A percentile compares a stretch with the other conserved stretches of the same genome.
phyloP scores from a whole-genome alignment of 92 coral and sea anemone genomes.

The Porites evermanni region DNA sequence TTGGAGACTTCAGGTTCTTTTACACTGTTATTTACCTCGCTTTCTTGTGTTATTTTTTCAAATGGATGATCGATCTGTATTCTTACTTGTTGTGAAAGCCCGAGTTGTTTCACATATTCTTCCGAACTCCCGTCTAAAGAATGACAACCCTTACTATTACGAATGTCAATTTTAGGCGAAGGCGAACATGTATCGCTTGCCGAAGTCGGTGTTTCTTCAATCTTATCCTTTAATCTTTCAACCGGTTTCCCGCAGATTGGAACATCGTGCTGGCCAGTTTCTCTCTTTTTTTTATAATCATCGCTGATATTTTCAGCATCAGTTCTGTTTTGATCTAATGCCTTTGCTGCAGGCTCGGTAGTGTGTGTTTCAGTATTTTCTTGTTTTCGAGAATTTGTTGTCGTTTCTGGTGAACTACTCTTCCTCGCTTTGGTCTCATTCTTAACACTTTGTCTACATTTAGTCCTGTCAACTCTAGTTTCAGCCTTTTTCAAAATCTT shows the following conservation, averaged over 20 bases:
- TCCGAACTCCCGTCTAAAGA: slow-evolving; percentile 58
- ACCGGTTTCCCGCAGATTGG: background rate
- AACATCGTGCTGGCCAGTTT: background rate
- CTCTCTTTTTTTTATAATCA: background rate
- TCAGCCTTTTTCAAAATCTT: slow-evolving; percentile 44
- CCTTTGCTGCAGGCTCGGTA: background rate
- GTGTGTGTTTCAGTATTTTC: slow-evolving; percentile 8
- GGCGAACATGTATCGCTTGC: background rate
- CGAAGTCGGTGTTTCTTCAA: background rate
- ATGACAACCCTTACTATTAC: slow-evolving; percentile 29
- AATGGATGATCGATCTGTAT: slow-evolving; percentile 92
- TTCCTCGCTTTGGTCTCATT: slow-evolving; percentile 20
- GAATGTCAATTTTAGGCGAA: background rate
- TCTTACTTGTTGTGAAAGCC: slow-evolving; percentile 53
- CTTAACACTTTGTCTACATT: slow-evolving; percentile 19
- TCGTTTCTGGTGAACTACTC: background rate
- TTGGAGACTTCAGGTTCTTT: slow-evolving; percentile 74
- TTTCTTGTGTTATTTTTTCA: slow-evolving; percentile 52
- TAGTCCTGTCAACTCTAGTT: slow-evolving; percentile 6
- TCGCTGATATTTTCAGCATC: background rate
- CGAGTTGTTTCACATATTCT: slow-evolving; percentile 18
- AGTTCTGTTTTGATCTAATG: slow-evolving; percentile 3
- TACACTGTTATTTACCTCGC: slow-evolving; percentile 44
- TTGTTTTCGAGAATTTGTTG: slow-evolving; percentile 9
- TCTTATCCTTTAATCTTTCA: slow-evolving; percentile 15